Evolutionary conservation across 2,888 invertebrate species (phyloP), one percentile per base, ranked within the genome.

Genomic region (Orthonychiurus folsomi): DNA sequence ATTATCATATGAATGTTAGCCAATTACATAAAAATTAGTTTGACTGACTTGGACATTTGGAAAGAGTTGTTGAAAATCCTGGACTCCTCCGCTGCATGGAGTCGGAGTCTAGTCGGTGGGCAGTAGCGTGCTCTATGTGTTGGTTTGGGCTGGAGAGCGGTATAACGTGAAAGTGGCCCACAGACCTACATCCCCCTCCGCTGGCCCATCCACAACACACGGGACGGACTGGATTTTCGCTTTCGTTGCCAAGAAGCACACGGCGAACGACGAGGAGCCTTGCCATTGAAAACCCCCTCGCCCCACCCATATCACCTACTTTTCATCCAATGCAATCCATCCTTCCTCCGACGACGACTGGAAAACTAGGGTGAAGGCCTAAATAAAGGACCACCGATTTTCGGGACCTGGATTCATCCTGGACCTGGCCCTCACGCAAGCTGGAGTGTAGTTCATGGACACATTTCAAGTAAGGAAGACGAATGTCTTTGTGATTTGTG

Each of bases 161-260:
- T 59, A 50, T 54, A 61, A 62, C 60, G 65, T 67, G 61, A 68
- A 85, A 86, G 86, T 87, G 87, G 86, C 87, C 87, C 86, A 87
- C 84, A 87, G 86, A 87, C 87, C 87, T 87, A 87, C 86, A 86
- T 87, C n/a, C n/a, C n/a, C n/a, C n/a, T n/a, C n/a, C n/a, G n/a
- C n/a, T n/a, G n/a, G n/a, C n/a, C n/a, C n/a, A 86, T 70, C 81
- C 80, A 75, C 81, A 81, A 28, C 58, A 50, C n/a, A n/a, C n/a
- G n/a, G n/a, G n/a, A n/a, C n/a, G n/a, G n/a, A 20, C 52, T 52
- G 5, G 52, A n/a, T 52, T 21, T 52, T 52, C 20, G 53, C 52
- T 66, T 68, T 68, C 66, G 66, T 68, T 65, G 64, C 61, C 64
- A 64, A 68, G 64, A 61, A 62, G 61, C 26, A 64, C 52, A 21